Evolutionary conservation across 1,140 invertebrate species (phyloP).

Genomic region (Drosophila fuyamai): DNA sequence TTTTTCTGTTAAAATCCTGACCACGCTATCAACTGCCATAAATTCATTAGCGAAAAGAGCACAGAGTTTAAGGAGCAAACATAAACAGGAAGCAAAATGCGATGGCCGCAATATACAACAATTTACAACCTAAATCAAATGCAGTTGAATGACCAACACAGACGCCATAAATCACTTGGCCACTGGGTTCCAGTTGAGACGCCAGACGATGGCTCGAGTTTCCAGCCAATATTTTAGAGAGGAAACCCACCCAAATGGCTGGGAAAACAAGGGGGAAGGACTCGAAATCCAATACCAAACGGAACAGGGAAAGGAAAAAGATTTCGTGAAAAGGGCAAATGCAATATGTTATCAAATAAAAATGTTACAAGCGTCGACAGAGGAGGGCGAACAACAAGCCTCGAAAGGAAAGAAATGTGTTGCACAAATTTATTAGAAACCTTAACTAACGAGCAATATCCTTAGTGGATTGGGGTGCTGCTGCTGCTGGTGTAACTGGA

Average conservation of each 20-base stretch:
- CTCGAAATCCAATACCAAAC: constrained; percentile 36
- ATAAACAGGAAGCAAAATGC: constrained; percentile 65
- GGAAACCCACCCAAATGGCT: constrained; percentile 34
- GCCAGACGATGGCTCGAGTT: constrained; percentile 45
- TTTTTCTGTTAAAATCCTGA: too few species aligned
- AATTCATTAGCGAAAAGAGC: constrained; percentile 70
- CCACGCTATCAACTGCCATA: constrained; percentile 52
- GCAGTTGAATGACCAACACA: constrained; percentile 81
- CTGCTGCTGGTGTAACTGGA: constrained; percentile 5
- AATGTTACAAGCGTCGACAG: constrained; percentile 81
- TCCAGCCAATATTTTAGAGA: constrained; percentile 73
- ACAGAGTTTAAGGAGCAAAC: constrained; percentile 12
- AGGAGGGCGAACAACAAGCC: constrained; percentile 22
- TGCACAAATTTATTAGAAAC: constrained; percentile 83
- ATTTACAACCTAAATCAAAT: constrained; percentile 83
- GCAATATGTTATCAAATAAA: constrained; percentile 83
- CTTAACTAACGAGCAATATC: constrained; percentile 82
- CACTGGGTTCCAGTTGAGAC: constrained; percentile 70
- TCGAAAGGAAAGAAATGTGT: constrained; percentile 67
- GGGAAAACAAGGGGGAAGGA: constrained; percentile 17
- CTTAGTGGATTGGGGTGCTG: constrained; percentile 33
- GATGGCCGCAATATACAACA: constrained; percentile 74
- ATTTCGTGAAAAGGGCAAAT: constrained; percentile 66
- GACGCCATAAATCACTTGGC: constrained; percentile 76
- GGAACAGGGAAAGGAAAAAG: constrained; percentile 33